Evolutionary conservation across 1,140 invertebrate genomes (phyloP).

Genomic region (Brachionus rotundiformis): DNA sequence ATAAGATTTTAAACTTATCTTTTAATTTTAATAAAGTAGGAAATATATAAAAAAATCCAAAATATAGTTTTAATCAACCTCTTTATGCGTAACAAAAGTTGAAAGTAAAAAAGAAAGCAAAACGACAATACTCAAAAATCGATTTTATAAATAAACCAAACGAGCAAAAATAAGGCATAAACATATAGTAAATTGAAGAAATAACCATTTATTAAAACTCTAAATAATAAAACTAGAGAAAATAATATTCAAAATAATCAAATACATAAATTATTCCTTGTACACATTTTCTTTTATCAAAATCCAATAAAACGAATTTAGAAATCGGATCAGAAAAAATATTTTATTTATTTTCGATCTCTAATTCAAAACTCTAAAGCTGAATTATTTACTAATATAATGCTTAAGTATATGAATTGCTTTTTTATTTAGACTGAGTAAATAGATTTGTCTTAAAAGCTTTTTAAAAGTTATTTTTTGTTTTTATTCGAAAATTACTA

Average conservation of each 20-base stretch:
- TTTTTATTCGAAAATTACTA: no score
- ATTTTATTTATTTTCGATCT: neutral
- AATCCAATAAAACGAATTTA: neutral
- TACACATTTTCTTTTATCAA: neutral
- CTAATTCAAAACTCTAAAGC: neutral
- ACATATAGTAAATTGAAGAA: neutral
- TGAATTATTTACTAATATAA: neutral
- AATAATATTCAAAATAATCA: conserved; percentile 23
- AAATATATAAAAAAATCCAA: no score
- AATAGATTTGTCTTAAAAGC: no score
- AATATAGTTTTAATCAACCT: no score
- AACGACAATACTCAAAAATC: conserved; percentile 2
- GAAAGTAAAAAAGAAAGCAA: neutral
- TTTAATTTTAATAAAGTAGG: no score
- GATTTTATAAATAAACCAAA: conserved; percentile 1
- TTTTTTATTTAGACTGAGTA: no score
- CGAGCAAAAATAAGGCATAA: neutral
- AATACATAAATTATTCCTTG: conserved; percentile 39
- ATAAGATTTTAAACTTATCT: no score
- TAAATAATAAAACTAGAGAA: neutral
- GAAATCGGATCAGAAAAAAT: neutral
- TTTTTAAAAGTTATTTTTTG: no score
- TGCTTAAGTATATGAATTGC: no score
- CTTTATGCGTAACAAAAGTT: no score
- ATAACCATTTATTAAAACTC: conserved; percentile 20